Conservation (phyloP, 2,113 vertebrate species). For the Bubo scandiacus region DNA sequence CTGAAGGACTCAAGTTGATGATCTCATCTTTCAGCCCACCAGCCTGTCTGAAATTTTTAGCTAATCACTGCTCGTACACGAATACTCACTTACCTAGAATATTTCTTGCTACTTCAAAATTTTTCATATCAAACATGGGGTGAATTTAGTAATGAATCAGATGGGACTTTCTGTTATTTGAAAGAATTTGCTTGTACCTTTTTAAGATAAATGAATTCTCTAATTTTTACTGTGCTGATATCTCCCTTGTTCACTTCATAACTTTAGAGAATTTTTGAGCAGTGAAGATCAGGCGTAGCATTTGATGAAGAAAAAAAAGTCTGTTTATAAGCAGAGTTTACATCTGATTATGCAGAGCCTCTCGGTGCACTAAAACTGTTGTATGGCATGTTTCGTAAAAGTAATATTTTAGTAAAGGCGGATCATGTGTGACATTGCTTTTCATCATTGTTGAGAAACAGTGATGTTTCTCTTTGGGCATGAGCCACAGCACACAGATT, state of each 20-base stretch:
- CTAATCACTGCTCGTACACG: constrained; percentile 47
- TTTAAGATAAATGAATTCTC: not conserved
- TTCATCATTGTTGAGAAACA: not conserved
- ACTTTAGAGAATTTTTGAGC: not conserved
- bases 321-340: not conserved
- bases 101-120: constrained; percentile 9
- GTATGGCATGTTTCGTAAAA: not conserved
- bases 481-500: not conserved
- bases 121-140: constrained; percentile 2
- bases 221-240: not conserved
- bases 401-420: not conserved
- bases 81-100: constrained; percentile 29
- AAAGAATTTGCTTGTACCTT: not conserved
- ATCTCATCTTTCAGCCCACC: constrained; percentile 65
- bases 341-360: not conserved
- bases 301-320: not conserved
- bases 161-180: not conserved
- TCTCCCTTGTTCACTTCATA: not conserved
- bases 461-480: not conserved
- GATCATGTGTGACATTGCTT: not conserved
- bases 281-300: not conserved
- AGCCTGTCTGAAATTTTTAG: constrained; percentile 50
- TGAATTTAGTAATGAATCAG: constrained; percentile 37
- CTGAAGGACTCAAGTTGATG: constrained; percentile 60
- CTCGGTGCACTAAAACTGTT: not conserved